Evolutionary conservation across 2,113 vertebrate genomes (phyloP), one percentile per base, ranked within the genome.

Genomic region (Peromyscus maniculatus): DNA sequence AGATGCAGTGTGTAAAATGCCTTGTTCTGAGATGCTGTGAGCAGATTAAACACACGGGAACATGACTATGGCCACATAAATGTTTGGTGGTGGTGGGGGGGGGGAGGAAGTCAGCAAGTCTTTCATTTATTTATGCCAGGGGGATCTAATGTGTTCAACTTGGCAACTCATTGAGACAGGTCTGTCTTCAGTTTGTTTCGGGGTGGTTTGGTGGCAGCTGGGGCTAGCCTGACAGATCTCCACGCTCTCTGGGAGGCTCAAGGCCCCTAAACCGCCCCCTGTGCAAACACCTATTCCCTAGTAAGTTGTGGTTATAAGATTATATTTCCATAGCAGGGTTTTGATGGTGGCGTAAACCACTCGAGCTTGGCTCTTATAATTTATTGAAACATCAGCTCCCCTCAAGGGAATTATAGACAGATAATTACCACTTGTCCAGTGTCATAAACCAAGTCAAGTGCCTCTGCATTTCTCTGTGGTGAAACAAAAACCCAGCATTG

Each of bases 381-480:
- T 96, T 97, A 95, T 83, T 75, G 72, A 89, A 92, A 80, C 62
- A 91, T 92, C 88, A 91, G 26, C 17, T 86, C 80, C 55, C 67
- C 88, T 87, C 83, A 33, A 36, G 66, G 97, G 89, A 97, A 96
- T 96, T 93, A 64, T 62, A 96, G 92, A 8, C 52, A 96, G 52
- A 78, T 95, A 91, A 96, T 97, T 82, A 75, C 69, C 93, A 84
- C 96, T 97, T 95, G 88, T 83, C 93, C 59, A 43, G 71, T 78
- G 67, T 79, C 77, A 75, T 93, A 95, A 93, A 93, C n/a, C 91
- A 87, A 91, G 79, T 36, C 84, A 82, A 90, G 71, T 46, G 12
- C 72, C 26, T 82, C 72, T 43, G n/a, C 19, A n/a, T 94, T 97
- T 88, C 86, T 91, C 36, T 72, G 13, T 66, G 64, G 89, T 57